phyloP scores from a whole-genome alignment of 2,113 vertebrate species.

The Sphaerodactylus townsendi region DNA sequence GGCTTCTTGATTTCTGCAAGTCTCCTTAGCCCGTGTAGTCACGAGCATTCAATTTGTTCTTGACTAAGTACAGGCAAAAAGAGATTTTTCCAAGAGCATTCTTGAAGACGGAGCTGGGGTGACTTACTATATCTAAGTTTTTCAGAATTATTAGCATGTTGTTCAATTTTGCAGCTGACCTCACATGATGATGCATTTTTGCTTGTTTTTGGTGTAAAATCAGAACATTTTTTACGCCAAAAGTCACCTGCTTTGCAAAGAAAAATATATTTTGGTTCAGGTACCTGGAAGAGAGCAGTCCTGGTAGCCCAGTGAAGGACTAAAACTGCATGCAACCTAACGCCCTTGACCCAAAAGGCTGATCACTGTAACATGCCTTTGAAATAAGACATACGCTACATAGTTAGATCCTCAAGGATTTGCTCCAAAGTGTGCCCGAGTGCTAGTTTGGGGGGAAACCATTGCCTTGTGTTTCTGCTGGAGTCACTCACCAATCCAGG shows the following conservation, averaged over 20 bases:
- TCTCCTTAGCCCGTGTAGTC: not conserved
- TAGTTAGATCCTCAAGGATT: not conserved
- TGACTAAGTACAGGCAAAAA: not conserved
- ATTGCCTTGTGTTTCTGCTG: not conserved
- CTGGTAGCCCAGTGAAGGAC: too few relatives aligned
- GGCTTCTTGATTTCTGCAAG: too few relatives aligned
- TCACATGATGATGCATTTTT: not conserved
- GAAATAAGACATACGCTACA: not conserved
- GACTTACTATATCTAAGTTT: too few relatives aligned
- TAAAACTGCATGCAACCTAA: too few relatives aligned
- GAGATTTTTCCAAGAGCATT: not conserved
- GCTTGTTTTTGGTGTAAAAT: not conserved
- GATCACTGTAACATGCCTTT: too few relatives aligned
- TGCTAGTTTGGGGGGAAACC: too few relatives aligned
- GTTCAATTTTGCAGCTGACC: not conserved
- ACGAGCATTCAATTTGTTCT: not conserved
- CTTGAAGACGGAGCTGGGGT: not conserved
- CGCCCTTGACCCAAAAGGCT: too few relatives aligned
- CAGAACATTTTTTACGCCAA: not conserved
- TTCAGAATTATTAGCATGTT: not conserved
- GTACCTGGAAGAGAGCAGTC: not conserved
- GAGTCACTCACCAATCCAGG: not conserved
- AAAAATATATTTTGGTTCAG: not conserved
- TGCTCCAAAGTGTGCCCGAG: too few relatives aligned
- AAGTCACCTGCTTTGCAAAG: not conserved